Evolutionary conservation across 2,113 vertebrate species (phyloP).

Genomic region (Laterallus jamaicensis): DNA sequence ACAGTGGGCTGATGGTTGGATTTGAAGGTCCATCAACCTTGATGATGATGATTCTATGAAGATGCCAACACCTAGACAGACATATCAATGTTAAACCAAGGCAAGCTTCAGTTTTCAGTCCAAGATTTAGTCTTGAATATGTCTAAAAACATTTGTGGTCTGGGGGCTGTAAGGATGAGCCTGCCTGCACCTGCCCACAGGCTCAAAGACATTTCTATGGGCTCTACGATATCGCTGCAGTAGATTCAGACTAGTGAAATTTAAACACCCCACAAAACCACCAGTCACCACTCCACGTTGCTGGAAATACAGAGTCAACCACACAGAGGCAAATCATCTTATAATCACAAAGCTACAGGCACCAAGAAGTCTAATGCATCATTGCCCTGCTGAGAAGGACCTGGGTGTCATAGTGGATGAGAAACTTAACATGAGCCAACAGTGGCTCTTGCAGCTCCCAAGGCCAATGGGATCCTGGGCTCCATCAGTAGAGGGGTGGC

Average conservation of each 20-base stretch:
- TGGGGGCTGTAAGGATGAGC: neutral
- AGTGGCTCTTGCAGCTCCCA: too few relatives aligned
- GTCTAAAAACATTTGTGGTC: neutral
- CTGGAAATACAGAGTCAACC: neutral
- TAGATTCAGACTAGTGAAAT: neutral
- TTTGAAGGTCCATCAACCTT: too few relatives aligned
- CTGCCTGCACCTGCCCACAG: neutral
- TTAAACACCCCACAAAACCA: neutral
- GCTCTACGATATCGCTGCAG: fast-evolving
- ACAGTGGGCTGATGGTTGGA: too few relatives aligned
- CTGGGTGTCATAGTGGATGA: too few relatives aligned
- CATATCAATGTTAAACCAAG: neutral
- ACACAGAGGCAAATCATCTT: neutral
- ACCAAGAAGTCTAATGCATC: neutral
- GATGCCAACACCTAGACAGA: neutral
- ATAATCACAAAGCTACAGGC: neutral
- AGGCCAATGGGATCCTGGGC: too few relatives aligned
- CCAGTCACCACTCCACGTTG: fast-evolving
- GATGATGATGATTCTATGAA: too few relatives aligned
- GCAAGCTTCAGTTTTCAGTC: neutral
- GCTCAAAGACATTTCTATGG: neutral
- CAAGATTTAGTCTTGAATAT: neutral
- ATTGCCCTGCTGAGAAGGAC: too few relatives aligned
- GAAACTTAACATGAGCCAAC: too few relatives aligned
- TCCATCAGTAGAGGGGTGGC: too few relatives aligned